These are phyloP conservation scores for Nephrocerus scutellatus DNA, from an alignment of 2,888 invertebrate genomes.

Conservation along the genomic window DNA sequence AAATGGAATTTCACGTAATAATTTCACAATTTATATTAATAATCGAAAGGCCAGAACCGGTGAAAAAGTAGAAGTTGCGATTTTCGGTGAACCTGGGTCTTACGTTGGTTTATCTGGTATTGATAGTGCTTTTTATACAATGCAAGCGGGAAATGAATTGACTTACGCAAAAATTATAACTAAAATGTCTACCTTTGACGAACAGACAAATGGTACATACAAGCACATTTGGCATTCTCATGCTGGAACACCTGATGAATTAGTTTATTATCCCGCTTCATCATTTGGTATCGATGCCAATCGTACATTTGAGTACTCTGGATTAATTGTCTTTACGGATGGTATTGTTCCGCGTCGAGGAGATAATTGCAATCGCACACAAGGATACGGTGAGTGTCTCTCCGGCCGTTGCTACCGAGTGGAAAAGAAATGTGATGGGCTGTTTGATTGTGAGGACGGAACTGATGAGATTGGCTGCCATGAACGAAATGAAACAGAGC, in stretches of 20 bases:
- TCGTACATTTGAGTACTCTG: conserved; percentile 84
- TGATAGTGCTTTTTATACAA: conserved; percentile 80
- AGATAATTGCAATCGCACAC: conserved; percentile 63
- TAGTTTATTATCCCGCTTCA: conserved; percentile 80
- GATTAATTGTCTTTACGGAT: conserved; percentile 85
- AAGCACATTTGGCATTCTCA: conserved; percentile 79
- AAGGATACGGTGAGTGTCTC: conserved; percentile 73
- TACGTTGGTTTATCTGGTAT: conserved; percentile 89
- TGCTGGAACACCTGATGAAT: conserved; percentile 71
- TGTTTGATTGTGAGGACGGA: conserved; percentile 72
- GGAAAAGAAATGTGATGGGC: conserved; percentile 70
- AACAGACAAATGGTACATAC: conserved; percentile 76
- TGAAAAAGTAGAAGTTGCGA: conserved; percentile 86
- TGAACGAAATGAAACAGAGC: conserved; percentile 58
- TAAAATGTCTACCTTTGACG: conserved; percentile 83
- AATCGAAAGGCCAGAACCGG: conserved; percentile 90
- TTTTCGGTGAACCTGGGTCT: conserved; percentile 89
- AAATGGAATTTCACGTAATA: conserved; percentile 88
- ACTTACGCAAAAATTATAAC: conserved; percentile 78
- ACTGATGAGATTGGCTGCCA: conserved; percentile 77
- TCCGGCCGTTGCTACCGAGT: conserved; percentile 72
- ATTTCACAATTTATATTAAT: conserved; percentile 81
- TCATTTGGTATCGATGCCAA: conserved; percentile 92
- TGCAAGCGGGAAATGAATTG: conserved; percentile 89
- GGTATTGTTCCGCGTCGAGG: conserved; percentile 65